These are phyloP conservation scores for Sinocyclocheilus anophthalmus DNA, from an alignment of 2,113 vertebrate genomes.

Conservation along the genomic window DNA sequence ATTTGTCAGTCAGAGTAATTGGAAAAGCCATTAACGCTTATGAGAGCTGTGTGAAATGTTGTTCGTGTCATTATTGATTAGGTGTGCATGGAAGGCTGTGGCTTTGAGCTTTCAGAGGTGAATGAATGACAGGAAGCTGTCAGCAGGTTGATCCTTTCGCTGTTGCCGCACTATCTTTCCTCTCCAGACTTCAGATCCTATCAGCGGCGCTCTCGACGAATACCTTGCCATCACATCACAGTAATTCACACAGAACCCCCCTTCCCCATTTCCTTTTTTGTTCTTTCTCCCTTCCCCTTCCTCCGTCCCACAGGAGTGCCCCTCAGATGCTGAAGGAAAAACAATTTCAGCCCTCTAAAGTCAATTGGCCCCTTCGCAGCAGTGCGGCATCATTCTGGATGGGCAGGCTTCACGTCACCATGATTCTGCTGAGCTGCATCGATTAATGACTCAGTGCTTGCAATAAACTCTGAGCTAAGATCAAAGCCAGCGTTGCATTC, in stretches of 20 bases:
- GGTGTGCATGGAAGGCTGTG: constrained; percentile 25
- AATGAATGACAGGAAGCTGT: constrained; percentile 54
- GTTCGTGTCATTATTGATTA: constrained; percentile 64
- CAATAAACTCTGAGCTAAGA: constrained; percentile 39
- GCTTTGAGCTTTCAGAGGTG: neutral
- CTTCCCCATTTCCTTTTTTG: too few relatives aligned
- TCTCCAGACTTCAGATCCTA: constrained; percentile 58
- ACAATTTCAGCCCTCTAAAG: constrained; percentile 29
- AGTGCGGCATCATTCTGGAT: constrained; percentile 46
- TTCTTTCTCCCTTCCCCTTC: neutral
- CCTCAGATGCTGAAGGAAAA: constrained; percentile 46
- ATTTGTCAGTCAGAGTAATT: constrained; percentile 46
- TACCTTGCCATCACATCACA: constrained; percentile 18
- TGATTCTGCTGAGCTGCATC: constrained; percentile 43
- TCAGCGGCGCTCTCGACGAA: neutral
- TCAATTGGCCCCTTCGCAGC: constrained; percentile 13
- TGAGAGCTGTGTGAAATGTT: constrained; percentile 48
- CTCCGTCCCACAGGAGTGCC: constrained; percentile 34
- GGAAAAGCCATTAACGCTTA: constrained; percentile 51
- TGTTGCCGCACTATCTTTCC: constrained; percentile 58
- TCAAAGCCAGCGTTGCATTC: constrained; percentile 19
- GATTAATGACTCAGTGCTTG: constrained; percentile 42
- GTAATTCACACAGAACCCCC: neutral
- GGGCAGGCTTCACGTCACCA: constrained; percentile 34
- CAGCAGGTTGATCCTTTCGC: constrained; percentile 26